A percentile compares a stretch with the other conserved stretches of the same genome.
phyloP scores from a whole-genome alignment of 2,888 invertebrate genomes.

The Prosapia bicincta region DNA sequence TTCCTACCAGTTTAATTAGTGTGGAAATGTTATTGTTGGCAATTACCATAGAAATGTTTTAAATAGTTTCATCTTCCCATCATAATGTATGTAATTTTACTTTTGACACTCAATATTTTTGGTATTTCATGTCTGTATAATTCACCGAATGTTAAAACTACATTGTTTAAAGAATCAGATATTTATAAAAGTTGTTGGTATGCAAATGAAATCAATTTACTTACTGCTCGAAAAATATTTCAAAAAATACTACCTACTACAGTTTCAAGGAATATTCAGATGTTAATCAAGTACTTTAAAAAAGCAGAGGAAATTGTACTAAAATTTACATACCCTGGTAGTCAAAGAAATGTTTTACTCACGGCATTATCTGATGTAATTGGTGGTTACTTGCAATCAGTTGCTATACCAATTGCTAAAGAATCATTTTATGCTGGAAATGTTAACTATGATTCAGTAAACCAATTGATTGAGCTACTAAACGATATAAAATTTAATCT shows the following conservation, averaged over 20 bases:
- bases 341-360: slow-evolving; percentile 5
- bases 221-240: slow-evolving; percentile 9
- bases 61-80: not conserved
- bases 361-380: slow-evolving; percentile 13
- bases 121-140: not conserved
- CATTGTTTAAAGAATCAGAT: slow-evolving; percentile 17
- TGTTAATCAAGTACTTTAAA: slow-evolving; percentile 13
- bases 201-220: slow-evolving; percentile 7
- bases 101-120: not conserved
- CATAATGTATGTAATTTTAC: not conserved
- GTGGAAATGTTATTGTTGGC: too few relatives aligned
- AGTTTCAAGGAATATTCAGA: slow-evolving; percentile 11
- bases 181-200: slow-evolving; percentile 18
- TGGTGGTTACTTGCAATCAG: slow-evolving; percentile 25
- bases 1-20: too few relatives aligned
- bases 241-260: not conserved
- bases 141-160: slow-evolving; percentile 22
- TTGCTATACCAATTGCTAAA: slow-evolving; percentile 30
- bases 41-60: not conserved
- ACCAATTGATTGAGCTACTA: slow-evolving; percentile 29
- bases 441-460: slow-evolving; percentile 32
- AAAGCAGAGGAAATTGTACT: slow-evolving; percentile 12
- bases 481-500: slow-evolving; percentile 31
- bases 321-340: slow-evolving; percentile 10
- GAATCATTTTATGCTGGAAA: slow-evolving; percentile 37